Evolutionary conservation across 2,797 vertebrate species (phyloP).

Genomic region (Hydrocynus forskahlii): DNA sequence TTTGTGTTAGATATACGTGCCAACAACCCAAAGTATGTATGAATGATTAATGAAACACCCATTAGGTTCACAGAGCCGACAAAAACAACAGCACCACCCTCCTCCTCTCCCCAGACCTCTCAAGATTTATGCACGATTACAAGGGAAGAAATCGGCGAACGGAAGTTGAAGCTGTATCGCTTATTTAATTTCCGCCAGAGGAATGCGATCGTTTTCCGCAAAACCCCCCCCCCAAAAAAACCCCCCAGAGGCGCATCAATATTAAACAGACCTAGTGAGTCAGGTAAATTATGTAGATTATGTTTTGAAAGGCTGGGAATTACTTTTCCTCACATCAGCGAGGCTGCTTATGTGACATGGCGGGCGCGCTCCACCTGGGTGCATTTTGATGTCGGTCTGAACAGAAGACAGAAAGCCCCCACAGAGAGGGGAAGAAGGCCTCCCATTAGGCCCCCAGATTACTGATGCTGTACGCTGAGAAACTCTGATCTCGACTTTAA

Average conservation of each 20-base stretch:
- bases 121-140: not conserved
- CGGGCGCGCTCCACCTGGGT: slow-evolving; percentile 45
- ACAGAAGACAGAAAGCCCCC: slow-evolving; percentile 29
- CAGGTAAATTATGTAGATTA: slow-evolving; percentile 64
- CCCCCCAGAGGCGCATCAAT: slow-evolving; percentile 52
- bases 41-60: too few species aligned
- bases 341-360: slow-evolving; percentile 42
- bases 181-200: slow-evolving; percentile 23
- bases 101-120: not conserved
- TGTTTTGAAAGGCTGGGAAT: slow-evolving; percentile 52
- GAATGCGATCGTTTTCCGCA: slow-evolving; percentile 16
- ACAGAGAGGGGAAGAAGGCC: not conserved
- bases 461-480: slow-evolving; percentile 30
- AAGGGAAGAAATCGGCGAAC: not conserved
- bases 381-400: slow-evolving; percentile 38
- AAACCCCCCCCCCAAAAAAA: too few species aligned
- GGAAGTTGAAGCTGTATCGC: slow-evolving; percentile 16
- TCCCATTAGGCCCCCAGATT: slow-evolving; percentile 38
- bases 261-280: slow-evolving; percentile 60
- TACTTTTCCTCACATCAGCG: slow-evolving; percentile 48
- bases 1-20: too few species aligned
- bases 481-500: not conserved
- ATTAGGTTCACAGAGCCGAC: too few species aligned
- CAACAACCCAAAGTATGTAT: too few species aligned
- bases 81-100: not conserved